phyloP scores from a whole-genome alignment of 1,140 invertebrate species.

The Microplitis mediator region DNA sequence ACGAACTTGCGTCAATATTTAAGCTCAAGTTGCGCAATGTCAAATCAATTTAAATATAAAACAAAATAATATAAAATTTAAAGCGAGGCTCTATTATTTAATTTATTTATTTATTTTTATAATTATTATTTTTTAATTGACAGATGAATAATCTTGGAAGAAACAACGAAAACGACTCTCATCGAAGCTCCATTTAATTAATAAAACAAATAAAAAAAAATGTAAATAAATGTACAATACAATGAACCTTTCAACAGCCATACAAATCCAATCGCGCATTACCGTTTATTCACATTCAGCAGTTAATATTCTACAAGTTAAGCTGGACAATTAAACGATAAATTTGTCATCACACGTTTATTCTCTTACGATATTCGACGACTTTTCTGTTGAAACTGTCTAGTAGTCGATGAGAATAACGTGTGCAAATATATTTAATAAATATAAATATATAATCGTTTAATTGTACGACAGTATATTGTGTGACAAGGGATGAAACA shows the following conservation, averaged over 20 bases:
- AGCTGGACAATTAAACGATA: background rate
- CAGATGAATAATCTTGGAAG: slow-evolving; percentile 33
- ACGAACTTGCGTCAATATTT: background rate
- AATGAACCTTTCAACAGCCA: background rate
- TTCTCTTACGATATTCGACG: background rate
- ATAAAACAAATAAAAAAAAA: background rate
- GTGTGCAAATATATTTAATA: background rate
- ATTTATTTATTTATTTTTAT: background rate
- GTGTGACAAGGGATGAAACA: too few relatives aligned
- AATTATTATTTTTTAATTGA: background rate
- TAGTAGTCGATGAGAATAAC: background rate
- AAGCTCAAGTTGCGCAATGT: background rate
- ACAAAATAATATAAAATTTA: background rate
- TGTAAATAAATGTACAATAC: background rate
- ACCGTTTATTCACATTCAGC: slow-evolving; percentile 21
- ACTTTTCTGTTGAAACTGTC: background rate
- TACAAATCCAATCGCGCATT: background rate
- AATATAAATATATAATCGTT: too few relatives aligned
- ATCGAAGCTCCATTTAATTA: slow-evolving; percentile 14
- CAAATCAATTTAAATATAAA: background rate
- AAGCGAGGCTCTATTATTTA: background rate
- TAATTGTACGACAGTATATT: too few relatives aligned
- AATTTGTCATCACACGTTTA: background rate
- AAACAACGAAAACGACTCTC: slow-evolving; percentile 24
- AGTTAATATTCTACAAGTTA: background rate